Conservation (phyloP, 2,888 invertebrate species). For the Camptogramma bilineatum region DNA sequence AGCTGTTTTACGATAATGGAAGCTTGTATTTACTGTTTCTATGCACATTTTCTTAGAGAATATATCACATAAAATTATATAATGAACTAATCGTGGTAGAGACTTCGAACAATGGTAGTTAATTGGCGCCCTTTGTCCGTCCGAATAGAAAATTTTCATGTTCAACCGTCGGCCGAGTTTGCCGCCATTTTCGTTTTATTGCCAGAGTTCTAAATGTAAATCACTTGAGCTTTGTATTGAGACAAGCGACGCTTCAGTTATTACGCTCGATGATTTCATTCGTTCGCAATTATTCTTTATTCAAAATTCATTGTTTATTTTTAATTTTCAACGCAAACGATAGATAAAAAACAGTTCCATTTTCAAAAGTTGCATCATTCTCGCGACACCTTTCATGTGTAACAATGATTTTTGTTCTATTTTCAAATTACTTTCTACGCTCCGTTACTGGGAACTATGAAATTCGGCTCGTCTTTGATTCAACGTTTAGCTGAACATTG, state of each 20-base stretch:
- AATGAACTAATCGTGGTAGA: conserved; percentile 77
- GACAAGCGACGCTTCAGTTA: conserved; percentile 56
- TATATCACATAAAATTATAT: conserved; percentile 76
- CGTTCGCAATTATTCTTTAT: conserved; percentile 11
- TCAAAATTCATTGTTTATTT: conserved; percentile 2
- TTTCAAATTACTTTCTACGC: conserved; percentile 47
- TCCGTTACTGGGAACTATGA: conserved; percentile 70
- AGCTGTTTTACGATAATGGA: conserved; percentile 33
- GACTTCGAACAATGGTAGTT: conserved; percentile 76
- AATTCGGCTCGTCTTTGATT: conserved; percentile 79
- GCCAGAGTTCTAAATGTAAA: conserved; percentile 76
- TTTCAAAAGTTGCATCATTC: conserved; percentile 8
- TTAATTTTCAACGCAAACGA: not conserved
- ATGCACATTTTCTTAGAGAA: conserved; percentile 42
- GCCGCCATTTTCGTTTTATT: conserved; percentile 73
- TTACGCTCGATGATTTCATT: conserved; percentile 39
- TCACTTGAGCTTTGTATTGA: conserved; percentile 71
- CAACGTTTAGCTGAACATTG: conserved; percentile 68
- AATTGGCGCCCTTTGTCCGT: conserved; percentile 81
- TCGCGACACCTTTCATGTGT: conserved; percentile 35
- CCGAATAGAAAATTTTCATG: conserved; percentile 82
- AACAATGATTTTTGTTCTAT: conserved; percentile 51
- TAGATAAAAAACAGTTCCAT: conserved; percentile 3
- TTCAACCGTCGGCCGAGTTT: conserved; percentile 69
- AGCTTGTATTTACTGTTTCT: conserved; percentile 27